Evolutionary conservation across 2,797 vertebrate species (phyloP).

Genomic region (Stomatorhinus walkeri): DNA sequence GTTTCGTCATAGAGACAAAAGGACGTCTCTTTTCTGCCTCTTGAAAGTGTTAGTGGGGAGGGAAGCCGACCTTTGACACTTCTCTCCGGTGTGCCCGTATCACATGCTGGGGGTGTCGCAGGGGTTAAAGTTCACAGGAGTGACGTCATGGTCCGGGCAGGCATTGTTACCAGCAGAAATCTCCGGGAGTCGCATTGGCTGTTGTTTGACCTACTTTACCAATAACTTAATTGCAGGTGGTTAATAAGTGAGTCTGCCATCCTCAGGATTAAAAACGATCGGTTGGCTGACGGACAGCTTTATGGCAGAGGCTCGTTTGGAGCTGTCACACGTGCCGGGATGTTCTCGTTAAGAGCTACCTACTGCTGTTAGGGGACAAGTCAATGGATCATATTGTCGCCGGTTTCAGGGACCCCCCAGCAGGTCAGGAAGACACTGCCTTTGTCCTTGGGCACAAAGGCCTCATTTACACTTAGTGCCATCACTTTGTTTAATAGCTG

Average conservation of each 20-base stretch:
- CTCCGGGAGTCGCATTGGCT: neutral
- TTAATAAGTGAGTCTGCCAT: neutral
- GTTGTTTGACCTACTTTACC: neutral
- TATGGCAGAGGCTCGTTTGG: conserved; percentile 4
- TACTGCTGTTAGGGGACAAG: conserved; percentile 44
- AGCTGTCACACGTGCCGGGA: conserved; percentile 33
- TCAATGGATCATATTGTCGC: conserved; percentile 52
- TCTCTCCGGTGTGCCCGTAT: conserved; percentile 43
- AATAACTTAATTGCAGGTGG: neutral
- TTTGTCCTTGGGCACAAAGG: conserved; percentile 63
- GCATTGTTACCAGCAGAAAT: conserved; percentile 11
- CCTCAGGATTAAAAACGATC: conserved; percentile 4
- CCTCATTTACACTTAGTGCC: conserved; percentile 56
- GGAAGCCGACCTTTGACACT: conserved; percentile 58
- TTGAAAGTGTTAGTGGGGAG: conserved; percentile 58
- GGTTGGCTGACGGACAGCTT: neutral
- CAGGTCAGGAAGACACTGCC: conserved; percentile 48
- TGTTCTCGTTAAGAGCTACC: conserved; percentile 55
- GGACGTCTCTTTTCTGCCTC: conserved; percentile 48
- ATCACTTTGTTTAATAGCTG: conserved; percentile 49
- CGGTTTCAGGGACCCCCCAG: conserved; percentile 55
- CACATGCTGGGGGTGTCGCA: conserved; percentile 50
- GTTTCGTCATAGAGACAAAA: conserved; percentile 57
- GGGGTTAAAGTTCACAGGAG: conserved; percentile 55
- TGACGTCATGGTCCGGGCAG: conserved; percentile 49